Percentiles rank a stretch among this genome's conserved stretches.
Evolutionary conservation across 2,888 invertebrate species (phyloP).

Genomic region (Bruchidius siliquastri): DNA sequence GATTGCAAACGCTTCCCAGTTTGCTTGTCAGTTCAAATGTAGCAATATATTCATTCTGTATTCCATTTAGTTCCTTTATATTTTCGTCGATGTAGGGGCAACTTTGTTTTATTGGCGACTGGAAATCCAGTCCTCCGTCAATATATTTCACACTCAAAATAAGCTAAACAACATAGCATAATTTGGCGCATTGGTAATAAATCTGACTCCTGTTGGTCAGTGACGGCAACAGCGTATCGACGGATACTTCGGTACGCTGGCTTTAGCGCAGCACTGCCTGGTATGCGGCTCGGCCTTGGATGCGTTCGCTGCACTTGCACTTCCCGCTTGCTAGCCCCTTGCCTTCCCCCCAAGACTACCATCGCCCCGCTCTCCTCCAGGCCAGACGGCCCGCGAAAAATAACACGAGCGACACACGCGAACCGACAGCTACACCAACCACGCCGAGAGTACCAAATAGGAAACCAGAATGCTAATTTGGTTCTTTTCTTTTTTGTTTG

Average conservation of each 20-base stretch:
- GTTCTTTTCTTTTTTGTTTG: not conserved
- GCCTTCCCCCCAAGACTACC: slow-evolving; percentile 18
- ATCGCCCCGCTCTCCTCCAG: slow-evolving; percentile 1
- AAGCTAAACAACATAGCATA: no score
- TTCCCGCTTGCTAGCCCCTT: slow-evolving; percentile 38
- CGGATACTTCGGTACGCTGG: not conserved
- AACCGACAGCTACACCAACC: not conserved
- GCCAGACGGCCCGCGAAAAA: not conserved
- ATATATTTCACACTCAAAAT: no score
- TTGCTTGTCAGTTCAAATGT: no score
- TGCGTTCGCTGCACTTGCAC: slow-evolving; percentile 51
- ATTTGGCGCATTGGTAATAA: not conserved
- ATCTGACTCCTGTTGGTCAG: not conserved
- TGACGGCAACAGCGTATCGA: slow-evolving; percentile 5
- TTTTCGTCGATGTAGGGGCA: no score
- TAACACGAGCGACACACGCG: not conserved
- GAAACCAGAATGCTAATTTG: not conserved
- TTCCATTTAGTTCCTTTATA: no score
- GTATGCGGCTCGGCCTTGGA: slow-evolving; percentile 43
- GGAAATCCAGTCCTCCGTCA: no score
- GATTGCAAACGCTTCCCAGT: no score
- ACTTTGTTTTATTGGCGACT: no score
- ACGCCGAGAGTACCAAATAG: not conserved
- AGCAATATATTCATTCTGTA: no score
- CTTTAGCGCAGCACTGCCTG: slow-evolving; percentile 8